Percentiles rank a stretch among this genome's conserved stretches.
Evolutionary conservation across 2,797 vertebrate genomes (phyloP).

Genomic region (Myotis pilosus): DNA sequence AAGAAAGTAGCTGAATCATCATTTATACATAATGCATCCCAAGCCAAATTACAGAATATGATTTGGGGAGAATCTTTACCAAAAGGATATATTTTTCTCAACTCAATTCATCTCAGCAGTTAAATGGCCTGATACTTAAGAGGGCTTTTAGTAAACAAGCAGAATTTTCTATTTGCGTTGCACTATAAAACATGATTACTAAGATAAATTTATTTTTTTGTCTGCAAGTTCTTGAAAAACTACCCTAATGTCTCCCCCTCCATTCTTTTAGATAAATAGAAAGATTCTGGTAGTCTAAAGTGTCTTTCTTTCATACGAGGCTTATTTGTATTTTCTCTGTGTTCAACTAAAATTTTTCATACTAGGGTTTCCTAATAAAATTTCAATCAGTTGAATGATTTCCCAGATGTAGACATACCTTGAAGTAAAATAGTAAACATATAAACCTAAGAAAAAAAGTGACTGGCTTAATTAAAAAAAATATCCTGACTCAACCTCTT

Average conservation of each 20-base stretch:
- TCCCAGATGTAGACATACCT: not conserved
- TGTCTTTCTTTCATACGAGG: not conserved
- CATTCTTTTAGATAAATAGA: not conserved
- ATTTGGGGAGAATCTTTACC: not conserved
- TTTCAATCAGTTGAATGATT: not conserved
- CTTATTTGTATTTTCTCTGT: not conserved
- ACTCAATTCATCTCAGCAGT: not conserved
- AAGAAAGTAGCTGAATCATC: not conserved
- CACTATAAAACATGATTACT: not conserved
- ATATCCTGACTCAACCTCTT: not conserved
- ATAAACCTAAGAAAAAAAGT: not conserved
- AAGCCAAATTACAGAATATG: not conserved
- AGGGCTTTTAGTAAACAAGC: not conserved
- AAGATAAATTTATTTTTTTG: not conserved
- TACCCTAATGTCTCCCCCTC: not conserved
- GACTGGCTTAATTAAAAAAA: not conserved
- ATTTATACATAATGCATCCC: not conserved
- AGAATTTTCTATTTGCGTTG: not conserved
- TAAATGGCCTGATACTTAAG: not conserved
- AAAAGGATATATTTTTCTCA: constrained; percentile 19
- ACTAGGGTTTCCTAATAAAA: constrained; percentile 16
- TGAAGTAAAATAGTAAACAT: not conserved
- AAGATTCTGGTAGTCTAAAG: not conserved
- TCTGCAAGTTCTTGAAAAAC: not conserved
- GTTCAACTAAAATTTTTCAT: not conserved